Percentiles rank a stretch among this genome's conserved stretches.
phyloP scores from a whole-genome alignment of 2,888 invertebrate species.

The Cinara cedri region DNA sequence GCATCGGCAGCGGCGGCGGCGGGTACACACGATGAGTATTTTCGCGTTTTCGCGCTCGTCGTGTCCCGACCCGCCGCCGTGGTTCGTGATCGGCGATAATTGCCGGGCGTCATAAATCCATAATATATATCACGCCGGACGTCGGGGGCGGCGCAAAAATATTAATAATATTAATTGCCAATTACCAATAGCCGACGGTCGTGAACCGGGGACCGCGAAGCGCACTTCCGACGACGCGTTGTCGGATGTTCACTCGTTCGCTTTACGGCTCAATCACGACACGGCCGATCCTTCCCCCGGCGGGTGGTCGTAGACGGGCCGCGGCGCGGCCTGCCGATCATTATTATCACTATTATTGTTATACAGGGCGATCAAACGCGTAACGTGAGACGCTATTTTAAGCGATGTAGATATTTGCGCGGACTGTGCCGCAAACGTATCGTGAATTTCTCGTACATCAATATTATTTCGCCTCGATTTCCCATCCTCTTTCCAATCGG shows the following conservation, averaged over 20 bases:
- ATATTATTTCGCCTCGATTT: too few species aligned
- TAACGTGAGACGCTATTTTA: too few species aligned
- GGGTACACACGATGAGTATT: background rate
- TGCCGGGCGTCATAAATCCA: slow-evolving; percentile 41
- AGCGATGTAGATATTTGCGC: too few species aligned
- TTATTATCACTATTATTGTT: too few species aligned
- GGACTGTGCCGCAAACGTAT: too few species aligned
- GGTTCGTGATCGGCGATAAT: slow-evolving; percentile 54
- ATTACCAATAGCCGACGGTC: slow-evolving; percentile 27
- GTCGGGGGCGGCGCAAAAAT: background rate
- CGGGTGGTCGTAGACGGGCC: slow-evolving; percentile 25
- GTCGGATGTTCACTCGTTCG: background rate
- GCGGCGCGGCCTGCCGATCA: slow-evolving; percentile 14
- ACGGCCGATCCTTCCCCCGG: background rate
- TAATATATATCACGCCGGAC: background rate
- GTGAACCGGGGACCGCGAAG: background rate
- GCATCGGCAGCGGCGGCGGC: background rate
- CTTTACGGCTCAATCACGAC: slow-evolving; percentile 19
- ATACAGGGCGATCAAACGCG: too few species aligned
- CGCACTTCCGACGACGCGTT: background rate
- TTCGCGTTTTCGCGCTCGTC: background rate
- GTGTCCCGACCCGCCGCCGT: background rate
- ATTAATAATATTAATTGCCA: slow-evolving; percentile 50
- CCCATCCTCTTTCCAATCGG: too few species aligned
- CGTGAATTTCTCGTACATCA: too few species aligned